Evolutionary conservation across 2,888 invertebrate species (phyloP), one percentile per base, ranked within the genome.

Genomic region (Hipparchia semele): DNA sequence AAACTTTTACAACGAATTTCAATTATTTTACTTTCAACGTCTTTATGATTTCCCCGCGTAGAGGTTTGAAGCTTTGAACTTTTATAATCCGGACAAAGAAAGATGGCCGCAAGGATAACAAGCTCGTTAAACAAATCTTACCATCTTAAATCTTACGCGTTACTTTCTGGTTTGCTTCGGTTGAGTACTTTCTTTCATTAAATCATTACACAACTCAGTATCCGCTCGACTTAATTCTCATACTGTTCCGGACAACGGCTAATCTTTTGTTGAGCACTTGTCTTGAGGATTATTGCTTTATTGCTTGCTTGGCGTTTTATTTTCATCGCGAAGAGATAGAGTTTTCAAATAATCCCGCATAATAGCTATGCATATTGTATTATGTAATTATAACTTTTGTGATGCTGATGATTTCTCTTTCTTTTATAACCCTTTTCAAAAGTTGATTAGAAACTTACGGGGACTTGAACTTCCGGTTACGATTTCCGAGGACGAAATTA

Each of bases 171-270:
- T 75, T 71, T 73, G 74, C 75, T 76, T 77, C 78, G 78, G 77
- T 79, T 79, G 79, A 79, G 77, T 82, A 82, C 82, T 85, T 84
- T 82, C 84, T 83, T 84, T 80, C 78, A 79, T 84, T 84, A 82
- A 80, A 81, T 80, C 78, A 79, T 84, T 84, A 82, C 80, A 81
- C 80, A 83, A 84, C 79, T 76, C 75, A 73, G 77, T 79, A 74
- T 77, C 77, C 78, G 80, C 79, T 80, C 79, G 78, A 78, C 77
- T 76, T 76, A 81, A 78, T 77, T 74, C 76, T 79, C 78, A 75
- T 79, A 78, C 79, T 75, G 77, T 76, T 79, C 79, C 74, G 77
- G 70, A 76, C 77, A 6, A 23, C 65, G 65, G 33, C 51, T 65
- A 23, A 65, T 82, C 79, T 80, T 79, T 82, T 81, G 80, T 82